Evolutionary conservation across 2,888 invertebrate genomes (phyloP), one percentile per base, ranked within the genome.

Genomic region (Notocelia uddmanniana): DNA sequence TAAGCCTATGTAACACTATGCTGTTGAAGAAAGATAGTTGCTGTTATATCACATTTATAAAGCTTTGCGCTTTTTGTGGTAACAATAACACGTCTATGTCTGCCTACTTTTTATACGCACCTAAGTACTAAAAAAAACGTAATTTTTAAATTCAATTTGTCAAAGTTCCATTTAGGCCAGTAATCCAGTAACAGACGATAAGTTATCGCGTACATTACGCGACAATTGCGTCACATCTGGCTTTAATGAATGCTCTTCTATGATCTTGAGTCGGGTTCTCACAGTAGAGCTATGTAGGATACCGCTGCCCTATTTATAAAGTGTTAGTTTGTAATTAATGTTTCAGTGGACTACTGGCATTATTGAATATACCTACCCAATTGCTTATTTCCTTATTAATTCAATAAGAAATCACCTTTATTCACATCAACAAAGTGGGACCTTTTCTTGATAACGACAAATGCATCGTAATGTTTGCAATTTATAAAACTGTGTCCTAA

Each of bases 221-320:
- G 74, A 73, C 74, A 89, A 84, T 83, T 81, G 80, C 78, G 78
- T 83, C 81, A 80, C 92, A 91, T 92, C 89, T 92, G 92, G 82
- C 87, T 85, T 81, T 81, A 83, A 88, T 89, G 86, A 89, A 88
- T 85, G 83, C 68, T 69, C 69, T 77, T 82, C 83, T 85, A 84
- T 81, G 81, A 82, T 81, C 80, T 76, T 73, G 78, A 74, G 73
- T n/a, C 26, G 15, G 21, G 55, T 72, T 72, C 68, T 62, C 71
- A 71, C 59, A 62, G 19, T 57, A 19, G 41, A 45, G 55, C 31
- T 8, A 15, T 18, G 37, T 3, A n/a, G 59, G 41, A 41, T 60
- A 59, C 2, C 41, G 37, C n/a, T 67, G 66, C 9, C 41, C 55
- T 67, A 67, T 45, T 67, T 67, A 26, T 67, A 34, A 21, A 64